Evolutionary conservation across 2,113 vertebrate genomes (phyloP), one percentile per base, ranked within the genome.

Genomic region (Rhombomys opimus): DNA sequence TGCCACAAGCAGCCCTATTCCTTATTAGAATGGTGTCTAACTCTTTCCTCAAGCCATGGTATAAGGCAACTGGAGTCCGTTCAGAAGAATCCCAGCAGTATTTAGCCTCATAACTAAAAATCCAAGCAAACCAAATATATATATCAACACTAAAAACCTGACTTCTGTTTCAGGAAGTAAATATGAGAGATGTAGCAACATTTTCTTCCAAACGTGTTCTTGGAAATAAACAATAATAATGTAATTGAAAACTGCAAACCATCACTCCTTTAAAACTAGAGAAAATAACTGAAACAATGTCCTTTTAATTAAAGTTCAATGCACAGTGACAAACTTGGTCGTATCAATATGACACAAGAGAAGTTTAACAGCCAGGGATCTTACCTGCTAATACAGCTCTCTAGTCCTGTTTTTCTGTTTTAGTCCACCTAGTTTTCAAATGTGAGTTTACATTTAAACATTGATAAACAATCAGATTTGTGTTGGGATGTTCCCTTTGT

Each of bases 251-350:
- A 94, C n/a, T 80, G 94, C 95, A 95, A 86, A n/a, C 14, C 70
- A 27, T 73, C 67, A 81, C 35, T 92, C 93, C 94, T 77, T 90
- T 98, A 89, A 94, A 96, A 73, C 14, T 87, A 10, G 77, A 61
- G 97, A 89, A 93, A 96, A 50, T 94, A 85, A 96, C 13, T 97
- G 92, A 90, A 98, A 93, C 95, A 89, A 94, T 93, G 17, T 94
- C 27, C 20, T 54, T 91, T 95, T 97, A 96, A 94, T 95, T 97
- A 96, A 94, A 98, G 97, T 50, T 95, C 96, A 97, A 96, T 46
- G 92, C 77, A 35, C 23, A 77, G 77, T 96, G 89, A 95, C 59
- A 98, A 95, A 96, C 97, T 92, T 95, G 80, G 98, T 97, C 50
- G 57, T 93, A 95, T 95, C 82, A 76, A 91, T 93, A 88, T 17